These are phyloP conservation scores for Radopholus similis DNA, from an alignment of 1,140 invertebrate genomes.

Conservation along the genomic window DNA sequence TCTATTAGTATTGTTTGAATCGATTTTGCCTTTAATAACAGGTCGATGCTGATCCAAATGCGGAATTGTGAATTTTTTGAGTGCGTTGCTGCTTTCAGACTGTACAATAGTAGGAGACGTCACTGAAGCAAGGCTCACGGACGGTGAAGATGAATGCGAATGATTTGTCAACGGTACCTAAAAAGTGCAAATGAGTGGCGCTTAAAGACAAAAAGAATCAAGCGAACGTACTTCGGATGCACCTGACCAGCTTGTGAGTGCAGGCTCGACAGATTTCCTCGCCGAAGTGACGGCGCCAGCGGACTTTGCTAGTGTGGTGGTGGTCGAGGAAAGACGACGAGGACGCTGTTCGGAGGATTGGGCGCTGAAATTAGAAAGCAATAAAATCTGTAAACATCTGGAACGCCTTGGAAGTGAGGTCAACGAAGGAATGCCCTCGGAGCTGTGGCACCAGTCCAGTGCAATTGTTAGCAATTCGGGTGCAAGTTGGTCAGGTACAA, in stretches of 20 bases:
- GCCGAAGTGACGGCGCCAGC: neutral
- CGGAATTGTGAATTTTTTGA: slow-evolving; percentile 1
- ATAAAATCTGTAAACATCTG: neutral
- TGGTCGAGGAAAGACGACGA: slow-evolving; percentile 10
- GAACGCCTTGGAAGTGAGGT: neutral
- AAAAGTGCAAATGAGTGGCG: neutral
- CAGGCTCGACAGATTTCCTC: neutral
- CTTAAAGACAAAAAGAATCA: neutral
- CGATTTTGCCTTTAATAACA: too few relatives aligned
- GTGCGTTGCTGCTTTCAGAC: neutral
- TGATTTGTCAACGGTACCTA: neutral
- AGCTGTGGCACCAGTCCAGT: slow-evolving; percentile 30
- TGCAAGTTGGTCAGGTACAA: slow-evolving; percentile 23
- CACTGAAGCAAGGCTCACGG: neutral
- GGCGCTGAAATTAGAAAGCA: slow-evolving; percentile 4
- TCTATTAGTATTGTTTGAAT: too few relatives aligned
- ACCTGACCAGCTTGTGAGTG: neutral
- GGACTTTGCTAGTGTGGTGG: neutral
- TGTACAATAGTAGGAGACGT: neutral
- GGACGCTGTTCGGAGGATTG: slow-evolving; percentile 18
- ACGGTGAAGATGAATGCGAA: neutral
- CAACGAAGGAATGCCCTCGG: slow-evolving; percentile 22
- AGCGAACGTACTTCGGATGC: neutral
- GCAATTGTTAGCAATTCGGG: slow-evolving; percentile 27
- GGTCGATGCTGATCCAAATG: neutral